Base-by-base conservation (phyloP, 1,140 invertebrate species). In the Hesperophylax magnus region DNA sequence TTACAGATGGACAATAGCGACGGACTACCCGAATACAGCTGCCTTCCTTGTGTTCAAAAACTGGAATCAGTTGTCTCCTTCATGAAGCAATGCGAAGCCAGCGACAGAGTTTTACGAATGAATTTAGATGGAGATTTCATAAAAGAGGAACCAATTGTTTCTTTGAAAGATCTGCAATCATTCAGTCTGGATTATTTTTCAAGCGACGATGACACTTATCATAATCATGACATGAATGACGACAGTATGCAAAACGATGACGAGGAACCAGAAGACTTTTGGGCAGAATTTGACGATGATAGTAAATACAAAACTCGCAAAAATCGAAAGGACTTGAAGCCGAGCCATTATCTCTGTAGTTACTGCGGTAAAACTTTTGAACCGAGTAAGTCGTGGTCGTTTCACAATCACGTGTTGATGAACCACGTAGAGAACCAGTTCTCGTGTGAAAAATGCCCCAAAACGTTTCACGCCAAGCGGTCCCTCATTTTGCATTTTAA, bases 1-100 rank as follows among this genome's bases (percentile, higher is more conserved):
- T 39, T 47, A 9, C 78, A 79, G 78, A 56, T 79, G 20, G 39
- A 58, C 15, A 52, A 39, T 14, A 74, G 61, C 15, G 78, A 79
- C 18, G 78, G 78, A 15, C 53, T 79, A 20, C 67, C 78, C 5
- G 67, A 47, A 17, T 39, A 60, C 34, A 31, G 72, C 17, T 79
- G 78, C 54, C 22, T 60, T 27, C 9, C 20, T 8, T 79, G 78
- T 15, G n/a, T 61, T 17, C 27, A 53, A 39, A 72, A 39, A 8
- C 34, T 79, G 34, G 67, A 72, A 18, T 17, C 22, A 17, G 52
- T 63, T 39, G 52, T 72, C 31, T 0, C 8, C 1, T 79, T 79
- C n/a, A 72, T 60, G 18, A 47, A 47, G 5, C 22, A 79, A n/a
- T 79, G 78, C 18, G 53, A 72, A 22, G 67, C 58, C 24, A 79